Conservation (phyloP, 2,797 vertebrate species). For the Mionectes olivaceus region DNA sequence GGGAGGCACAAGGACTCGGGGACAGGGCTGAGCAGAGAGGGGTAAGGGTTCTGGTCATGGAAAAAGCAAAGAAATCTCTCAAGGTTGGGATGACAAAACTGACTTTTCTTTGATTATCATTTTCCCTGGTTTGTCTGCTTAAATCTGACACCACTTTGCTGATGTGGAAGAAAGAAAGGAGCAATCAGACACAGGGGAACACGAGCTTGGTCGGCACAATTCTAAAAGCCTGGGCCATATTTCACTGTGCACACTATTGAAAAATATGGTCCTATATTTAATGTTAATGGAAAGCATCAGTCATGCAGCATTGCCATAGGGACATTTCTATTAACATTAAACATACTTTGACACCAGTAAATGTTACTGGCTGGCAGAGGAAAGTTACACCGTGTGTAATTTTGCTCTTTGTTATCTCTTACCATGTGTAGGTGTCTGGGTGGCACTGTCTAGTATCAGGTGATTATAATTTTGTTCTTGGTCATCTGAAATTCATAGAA, state of each 20-base stretch:
- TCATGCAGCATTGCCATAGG: background rate
- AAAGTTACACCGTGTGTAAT: slow-evolving; percentile 67
- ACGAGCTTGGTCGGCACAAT: background rate
- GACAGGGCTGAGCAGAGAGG: background rate
- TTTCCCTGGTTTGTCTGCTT: background rate
- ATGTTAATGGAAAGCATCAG: slow-evolving; percentile 29
- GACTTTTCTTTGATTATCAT: background rate
- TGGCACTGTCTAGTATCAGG: slow-evolving; percentile 91
- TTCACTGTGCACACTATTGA: background rate
- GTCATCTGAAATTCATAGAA: slow-evolving; percentile 90
- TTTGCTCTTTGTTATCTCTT: slow-evolving; percentile 79
- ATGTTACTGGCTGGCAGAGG: slow-evolving; percentile 39
- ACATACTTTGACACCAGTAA: slow-evolving; percentile 19
- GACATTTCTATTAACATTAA: slow-evolving; percentile 44
- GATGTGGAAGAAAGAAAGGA: background rate
- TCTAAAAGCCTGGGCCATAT: background rate
- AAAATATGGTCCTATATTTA: slow-evolving; percentile 48
- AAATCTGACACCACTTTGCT: background rate
- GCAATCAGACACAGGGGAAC: background rate
- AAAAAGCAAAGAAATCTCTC: background rate
- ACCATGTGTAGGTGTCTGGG: slow-evolving; percentile 95
- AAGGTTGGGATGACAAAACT: background rate
- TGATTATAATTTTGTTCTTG: slow-evolving; percentile 96
- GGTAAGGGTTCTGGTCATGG: background rate
- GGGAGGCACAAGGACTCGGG: background rate